phyloP scores from a whole-genome alignment of 2,113 vertebrate genomes.

The Apodemus speciosus region DNA sequence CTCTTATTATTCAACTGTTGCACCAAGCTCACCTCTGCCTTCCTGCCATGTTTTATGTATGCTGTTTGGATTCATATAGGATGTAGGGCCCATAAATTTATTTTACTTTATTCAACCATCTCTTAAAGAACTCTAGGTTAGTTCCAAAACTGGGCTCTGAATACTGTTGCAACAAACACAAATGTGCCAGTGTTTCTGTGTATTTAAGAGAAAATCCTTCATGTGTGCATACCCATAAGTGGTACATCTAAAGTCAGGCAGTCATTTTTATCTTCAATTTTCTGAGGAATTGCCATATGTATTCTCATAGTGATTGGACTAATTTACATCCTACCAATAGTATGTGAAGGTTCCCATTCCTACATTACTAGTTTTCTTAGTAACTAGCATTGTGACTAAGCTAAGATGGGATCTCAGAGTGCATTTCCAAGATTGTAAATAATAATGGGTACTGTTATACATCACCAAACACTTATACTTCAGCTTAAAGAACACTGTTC shows the following conservation, averaged over 20 bases:
- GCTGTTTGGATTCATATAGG: background rate
- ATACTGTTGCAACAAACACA: background rate
- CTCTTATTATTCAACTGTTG: background rate
- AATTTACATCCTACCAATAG: background rate
- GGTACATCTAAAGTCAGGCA: too few relatives aligned
- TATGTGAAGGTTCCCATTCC: too few relatives aligned
- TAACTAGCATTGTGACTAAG: too few relatives aligned
- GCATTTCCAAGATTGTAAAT: background rate
- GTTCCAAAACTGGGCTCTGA: background rate
- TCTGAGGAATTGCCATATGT: too few relatives aligned
- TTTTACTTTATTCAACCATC: background rate
- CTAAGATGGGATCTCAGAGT: background rate
- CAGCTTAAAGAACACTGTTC: too few relatives aligned
- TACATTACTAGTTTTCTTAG: too few relatives aligned
- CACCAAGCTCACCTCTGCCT: background rate
- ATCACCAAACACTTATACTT: too few relatives aligned
- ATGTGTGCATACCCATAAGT: too few relatives aligned
- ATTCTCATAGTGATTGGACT: background rate
- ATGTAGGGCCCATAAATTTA: background rate
- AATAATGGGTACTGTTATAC: background rate
- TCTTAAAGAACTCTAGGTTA: background rate
- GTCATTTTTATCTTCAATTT: background rate
- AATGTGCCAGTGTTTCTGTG: background rate
- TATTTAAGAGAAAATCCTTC: background rate
- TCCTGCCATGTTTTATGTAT: background rate